Conservation (phyloP, 2,888 invertebrate species). For the Ichneumon xanthorius region DNA sequence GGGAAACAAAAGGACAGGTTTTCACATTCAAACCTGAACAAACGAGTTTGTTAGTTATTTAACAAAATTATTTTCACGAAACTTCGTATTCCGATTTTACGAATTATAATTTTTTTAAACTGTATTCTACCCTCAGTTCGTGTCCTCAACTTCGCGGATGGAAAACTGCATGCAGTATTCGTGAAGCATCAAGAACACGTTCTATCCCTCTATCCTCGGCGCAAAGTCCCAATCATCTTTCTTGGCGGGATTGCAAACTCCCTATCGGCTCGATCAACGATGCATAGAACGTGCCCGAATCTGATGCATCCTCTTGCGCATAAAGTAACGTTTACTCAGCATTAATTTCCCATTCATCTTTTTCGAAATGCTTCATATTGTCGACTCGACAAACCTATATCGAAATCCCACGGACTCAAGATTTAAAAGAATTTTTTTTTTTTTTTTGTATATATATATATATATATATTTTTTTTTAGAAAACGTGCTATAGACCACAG, state of each 20-base stretch:
- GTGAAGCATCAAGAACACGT: constrained; percentile 41
- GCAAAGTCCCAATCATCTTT: constrained; percentile 50
- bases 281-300: constrained; percentile 12
- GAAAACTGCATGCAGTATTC: constrained; percentile 44
- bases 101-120: too few relatives aligned
- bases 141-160: constrained; percentile 12
- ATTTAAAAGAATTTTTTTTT: too few relatives aligned
- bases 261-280: constrained; percentile 9
- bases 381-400: background rate
- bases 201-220: constrained; percentile 23
- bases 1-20: too few relatives aligned
- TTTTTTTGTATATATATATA: background rate
- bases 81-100: too few relatives aligned
- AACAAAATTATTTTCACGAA: too few relatives aligned
- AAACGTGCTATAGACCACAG: background rate
- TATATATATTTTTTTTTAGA: background rate
- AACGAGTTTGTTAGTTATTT: too few relatives aligned
- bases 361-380: background rate
- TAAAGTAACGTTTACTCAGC: background rate
- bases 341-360: background rate
- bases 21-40: too few relatives aligned
- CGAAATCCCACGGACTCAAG: background rate
- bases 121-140: background rate
- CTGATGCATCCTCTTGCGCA: background rate
- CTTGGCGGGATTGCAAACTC: constrained; percentile 18